Conservation (phyloP, 2,888 invertebrate genomes). For the Xestia ashworthii region DNA sequence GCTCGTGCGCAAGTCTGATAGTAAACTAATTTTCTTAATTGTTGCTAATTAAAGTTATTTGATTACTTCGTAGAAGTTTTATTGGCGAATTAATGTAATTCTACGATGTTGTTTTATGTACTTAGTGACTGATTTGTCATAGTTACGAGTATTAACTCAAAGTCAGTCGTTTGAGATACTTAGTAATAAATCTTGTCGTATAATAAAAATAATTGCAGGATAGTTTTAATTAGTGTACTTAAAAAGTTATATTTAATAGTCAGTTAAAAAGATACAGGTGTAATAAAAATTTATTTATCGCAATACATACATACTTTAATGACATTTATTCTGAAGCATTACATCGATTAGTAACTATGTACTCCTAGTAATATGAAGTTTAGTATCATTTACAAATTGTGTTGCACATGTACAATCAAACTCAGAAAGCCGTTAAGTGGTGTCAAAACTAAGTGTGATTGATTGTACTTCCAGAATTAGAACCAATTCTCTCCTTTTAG, state of each 20-base stretch:
- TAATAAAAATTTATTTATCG: slow-evolving; percentile 33
- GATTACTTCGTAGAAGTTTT: slow-evolving; percentile 13
- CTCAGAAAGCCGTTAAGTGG: slow-evolving; percentile 74
- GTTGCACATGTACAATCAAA: slow-evolving; percentile 64
- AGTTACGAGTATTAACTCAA: too few species aligned
- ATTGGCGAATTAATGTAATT: slow-evolving; percentile 20
- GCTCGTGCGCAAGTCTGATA: slow-evolving; percentile 21
- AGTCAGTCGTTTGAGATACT: not conserved
- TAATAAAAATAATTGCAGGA: slow-evolving; percentile 15
- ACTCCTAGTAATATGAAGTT: slow-evolving; percentile 35
- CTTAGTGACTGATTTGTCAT: slow-evolving; percentile 31
- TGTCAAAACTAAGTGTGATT: slow-evolving; percentile 86
- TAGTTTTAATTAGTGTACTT: slow-evolving; percentile 28
- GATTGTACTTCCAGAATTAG: slow-evolving; percentile 84
- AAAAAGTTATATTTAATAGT: slow-evolving; percentile 8
- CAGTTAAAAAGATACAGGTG: slow-evolving; percentile 11
- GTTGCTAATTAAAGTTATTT: not conserved
- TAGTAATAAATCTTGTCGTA: slow-evolving; percentile 4
- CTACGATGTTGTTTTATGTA: not conserved
- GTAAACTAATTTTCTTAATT: slow-evolving; percentile 19
- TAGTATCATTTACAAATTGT: slow-evolving; percentile 42
- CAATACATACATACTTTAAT: slow-evolving; percentile 25
- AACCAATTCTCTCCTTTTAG: slow-evolving; percentile 81
- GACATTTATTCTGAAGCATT: slow-evolving; percentile 32
- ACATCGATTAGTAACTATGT: slow-evolving; percentile 13